These are phyloP conservation scores for Oophaga pumilio DNA, from an alignment of 2,113 vertebrate genomes.

Conservation along the genomic window DNA sequence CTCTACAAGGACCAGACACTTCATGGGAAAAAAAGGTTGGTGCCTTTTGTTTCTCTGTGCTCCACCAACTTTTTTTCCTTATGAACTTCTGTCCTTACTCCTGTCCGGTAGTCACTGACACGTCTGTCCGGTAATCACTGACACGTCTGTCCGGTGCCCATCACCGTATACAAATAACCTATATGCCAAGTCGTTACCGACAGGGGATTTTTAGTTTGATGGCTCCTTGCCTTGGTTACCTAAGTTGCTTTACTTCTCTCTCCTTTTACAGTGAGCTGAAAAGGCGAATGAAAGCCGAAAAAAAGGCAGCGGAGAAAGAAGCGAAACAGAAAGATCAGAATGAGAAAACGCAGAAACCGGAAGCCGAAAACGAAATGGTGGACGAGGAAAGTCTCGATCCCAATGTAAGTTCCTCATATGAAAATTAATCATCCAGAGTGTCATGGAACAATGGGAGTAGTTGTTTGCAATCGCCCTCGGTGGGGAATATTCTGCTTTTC, in stretches of 20 bases:
- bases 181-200: background rate
- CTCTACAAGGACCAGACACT: constrained; percentile 68
- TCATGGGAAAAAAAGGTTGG: constrained; percentile 75
- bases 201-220: background rate
- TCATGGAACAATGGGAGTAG: no score
- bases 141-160: background rate
- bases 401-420: constrained; percentile 79
- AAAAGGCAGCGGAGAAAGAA: constrained; percentile 82
- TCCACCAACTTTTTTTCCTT: constrained; percentile 56
- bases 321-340: constrained; percentile 82
- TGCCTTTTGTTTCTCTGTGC: constrained; percentile 61
- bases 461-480: no score
- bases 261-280: constrained; percentile 84
- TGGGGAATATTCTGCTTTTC: background rate
- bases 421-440: background rate
- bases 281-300: constrained; percentile 91
- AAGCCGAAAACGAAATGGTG: constrained; percentile 66
- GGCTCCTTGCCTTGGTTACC: no score
- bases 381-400: constrained; percentile 94
- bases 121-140: background rate
- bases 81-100: constrained; percentile 4
- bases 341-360: constrained; percentile 70
- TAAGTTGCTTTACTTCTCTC: background rate
- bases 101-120: background rate
- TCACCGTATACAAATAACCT: background rate